phyloP scores from a whole-genome alignment of 2,888 invertebrate genomes.

The Zygogramma bicolorata region DNA sequence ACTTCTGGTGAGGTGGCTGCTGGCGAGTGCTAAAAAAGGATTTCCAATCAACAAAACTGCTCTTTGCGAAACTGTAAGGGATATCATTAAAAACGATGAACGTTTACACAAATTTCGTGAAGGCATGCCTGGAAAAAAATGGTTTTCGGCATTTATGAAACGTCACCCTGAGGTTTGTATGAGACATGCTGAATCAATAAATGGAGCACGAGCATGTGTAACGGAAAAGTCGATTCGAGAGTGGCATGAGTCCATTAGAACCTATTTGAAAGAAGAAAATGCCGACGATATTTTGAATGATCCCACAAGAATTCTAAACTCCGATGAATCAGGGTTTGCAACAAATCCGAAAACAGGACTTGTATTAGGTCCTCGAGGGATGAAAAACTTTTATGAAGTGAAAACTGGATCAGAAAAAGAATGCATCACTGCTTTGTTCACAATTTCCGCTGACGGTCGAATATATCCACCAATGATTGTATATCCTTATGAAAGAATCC shows the following conservation, averaged over 20 bases:
- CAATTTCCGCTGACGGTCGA: not conserved
- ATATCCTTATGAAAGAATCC: conserved; percentile 27
- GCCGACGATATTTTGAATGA: conserved; percentile 36
- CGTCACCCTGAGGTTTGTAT: conserved; percentile 35
- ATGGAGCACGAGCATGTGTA: conserved; percentile 32
- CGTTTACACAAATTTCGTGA: conserved; percentile 36
- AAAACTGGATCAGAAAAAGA: no score
- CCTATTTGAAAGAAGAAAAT: conserved; percentile 32
- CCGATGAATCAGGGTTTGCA: conserved; percentile 37
- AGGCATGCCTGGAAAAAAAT: conserved; percentile 36
- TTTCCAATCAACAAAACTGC: conserved; percentile 38
- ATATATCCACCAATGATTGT: conserved; percentile 21
- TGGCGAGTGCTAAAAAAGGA: conserved; percentile 36
- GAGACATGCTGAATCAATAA: conserved; percentile 36
- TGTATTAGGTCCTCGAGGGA: conserved; percentile 30
- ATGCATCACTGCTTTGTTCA: no score
- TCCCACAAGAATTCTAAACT: conserved; percentile 40
- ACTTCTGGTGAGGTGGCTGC: conserved; percentile 30
- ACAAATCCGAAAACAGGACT: conserved; percentile 34
- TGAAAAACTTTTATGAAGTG: no score
- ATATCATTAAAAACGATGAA: conserved; percentile 38
- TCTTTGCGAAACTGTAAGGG: conserved; percentile 40
- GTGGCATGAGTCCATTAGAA: conserved; percentile 28
- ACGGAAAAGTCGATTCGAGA: conserved; percentile 29
- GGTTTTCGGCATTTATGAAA: conserved; percentile 39